A percentile compares a stretch with the other conserved stretches of the same genome.
These are phyloP conservation scores for Drosophila virilis DNA, from an alignment of 1,140 invertebrate species.

Conservation along the genomic window DNA sequence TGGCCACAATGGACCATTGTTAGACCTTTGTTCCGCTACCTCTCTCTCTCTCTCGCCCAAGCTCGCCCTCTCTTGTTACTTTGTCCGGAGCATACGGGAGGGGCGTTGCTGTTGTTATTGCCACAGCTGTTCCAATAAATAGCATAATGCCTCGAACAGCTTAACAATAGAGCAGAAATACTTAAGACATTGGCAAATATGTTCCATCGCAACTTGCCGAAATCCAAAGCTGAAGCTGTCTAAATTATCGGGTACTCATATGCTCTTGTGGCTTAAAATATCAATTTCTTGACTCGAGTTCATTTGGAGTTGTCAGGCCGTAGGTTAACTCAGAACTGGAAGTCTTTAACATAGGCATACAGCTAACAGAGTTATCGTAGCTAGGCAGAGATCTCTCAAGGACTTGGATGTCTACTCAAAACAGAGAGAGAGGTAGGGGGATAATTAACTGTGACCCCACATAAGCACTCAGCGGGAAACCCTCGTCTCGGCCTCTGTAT, in stretches of 20 bases:
- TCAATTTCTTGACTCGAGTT: no score
- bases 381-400: no score
- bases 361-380: no score
- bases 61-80: slow-evolving; percentile 8
- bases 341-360: no score
- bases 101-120: slow-evolving; percentile 54
- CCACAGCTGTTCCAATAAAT: slow-evolving; percentile 69
- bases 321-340: no score
- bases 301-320: no score
- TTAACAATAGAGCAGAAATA: slow-evolving; percentile 21
- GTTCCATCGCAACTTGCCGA: not conserved
- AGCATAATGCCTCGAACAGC: slow-evolving; percentile 24
- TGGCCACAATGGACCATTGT: slow-evolving; percentile 35
- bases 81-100: slow-evolving; percentile 18
- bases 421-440: not conserved
- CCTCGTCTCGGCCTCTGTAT: no score
- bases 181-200: slow-evolving; percentile 6
- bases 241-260: no score
- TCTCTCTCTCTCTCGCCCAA: not conserved
- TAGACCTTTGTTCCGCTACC: slow-evolving; percentile 15
- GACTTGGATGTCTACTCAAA: no score
- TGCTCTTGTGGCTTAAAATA: no score
- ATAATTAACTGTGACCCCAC: not conserved
- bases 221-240: not conserved
- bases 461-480: not conserved